Evolutionary conservation across 2,113 vertebrate genomes (phyloP).

Genomic region (Eira barbara): DNA sequence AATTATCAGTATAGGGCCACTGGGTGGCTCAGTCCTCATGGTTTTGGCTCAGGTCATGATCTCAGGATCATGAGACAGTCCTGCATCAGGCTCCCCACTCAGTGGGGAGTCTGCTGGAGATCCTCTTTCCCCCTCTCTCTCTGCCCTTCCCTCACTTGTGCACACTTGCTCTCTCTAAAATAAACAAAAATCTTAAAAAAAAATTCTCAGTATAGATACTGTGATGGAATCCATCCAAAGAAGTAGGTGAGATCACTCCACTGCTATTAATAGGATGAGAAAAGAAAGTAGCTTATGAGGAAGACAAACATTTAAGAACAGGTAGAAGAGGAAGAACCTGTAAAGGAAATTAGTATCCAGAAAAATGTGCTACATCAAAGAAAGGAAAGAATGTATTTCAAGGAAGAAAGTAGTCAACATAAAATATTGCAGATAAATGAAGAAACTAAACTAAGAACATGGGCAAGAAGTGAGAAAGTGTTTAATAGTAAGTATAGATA

Average conservation of each 20-base stretch:
- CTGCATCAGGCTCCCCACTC: background rate
- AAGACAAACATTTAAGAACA: slow-evolving; percentile 1
- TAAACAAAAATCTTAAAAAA: background rate
- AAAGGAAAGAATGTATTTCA: background rate
- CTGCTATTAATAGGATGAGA: background rate
- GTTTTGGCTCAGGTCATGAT: background rate
- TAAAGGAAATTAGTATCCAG: background rate
- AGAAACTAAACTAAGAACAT: background rate
- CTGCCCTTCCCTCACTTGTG: background rate
- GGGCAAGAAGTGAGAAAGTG: background rate
- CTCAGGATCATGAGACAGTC: background rate
- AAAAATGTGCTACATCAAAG: slow-evolving; percentile 20
- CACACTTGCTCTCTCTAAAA: background rate
- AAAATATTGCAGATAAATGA: background rate
- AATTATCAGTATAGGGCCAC: background rate
- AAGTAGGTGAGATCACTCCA: background rate
- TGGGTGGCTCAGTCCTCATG: background rate
- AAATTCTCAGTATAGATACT: background rate
- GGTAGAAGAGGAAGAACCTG: background rate
- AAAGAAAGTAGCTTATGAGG: background rate
- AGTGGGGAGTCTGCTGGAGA: background rate
- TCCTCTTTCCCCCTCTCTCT: background rate
- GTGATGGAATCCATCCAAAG: background rate
- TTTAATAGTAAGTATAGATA: background rate
- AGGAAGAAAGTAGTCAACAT: background rate